Evolutionary conservation across 2,797 vertebrate genomes (phyloP), one percentile per base, ranked within the genome.

Genomic region (Oryzias sinensis): DNA sequence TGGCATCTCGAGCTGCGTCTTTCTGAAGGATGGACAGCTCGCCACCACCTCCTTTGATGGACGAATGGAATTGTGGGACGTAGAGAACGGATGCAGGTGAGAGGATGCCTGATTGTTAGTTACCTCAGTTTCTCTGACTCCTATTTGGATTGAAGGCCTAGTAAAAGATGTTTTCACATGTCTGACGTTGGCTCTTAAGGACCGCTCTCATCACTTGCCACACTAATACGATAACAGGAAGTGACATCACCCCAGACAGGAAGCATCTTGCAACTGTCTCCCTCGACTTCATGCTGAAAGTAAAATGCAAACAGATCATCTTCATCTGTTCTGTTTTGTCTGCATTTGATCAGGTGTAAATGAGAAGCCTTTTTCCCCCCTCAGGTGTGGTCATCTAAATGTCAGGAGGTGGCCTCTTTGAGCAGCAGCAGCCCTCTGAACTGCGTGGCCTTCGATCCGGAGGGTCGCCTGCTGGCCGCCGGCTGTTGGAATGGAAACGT

Each of bases 401-500:
- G 80, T n/a, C 63, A 74, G 0, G 82, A 90, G 54, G 74, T 87
- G 4, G 81, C 76, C 0, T 57, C 75, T 8, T 58, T 89, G 44
- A 14, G 24, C 6, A 87, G 79, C 68, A 50, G 76, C 42, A 88
- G 90, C 56, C 90, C 95, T 27, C 49, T 96, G 66, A 95, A 94
- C 79, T 96, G 94, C 47, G 84, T 92, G 74, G 81, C 85, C 63
- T 95, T 96, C 79, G 85, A 89, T 82, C 90, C 86, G 0, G 90
- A 92, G 16, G 91, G 88, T 69, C 89, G 80, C 17, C 47, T 92
- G 5, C 55, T 95, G 59, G 93, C 91, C 4, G 79, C 83, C 1
- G 95, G 95, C 11, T 91, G 90, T 75, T 97, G 95, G 95, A 83
- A 93, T 16, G 93, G 93, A 14, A 76, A 70, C 0, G 72, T 94